A percentile compares a stretch with the other conserved stretches of the same genome.
These are phyloP conservation scores for Delia radicum DNA, from an alignment of 1,140 invertebrate species.

Conservation along the genomic window DNA sequence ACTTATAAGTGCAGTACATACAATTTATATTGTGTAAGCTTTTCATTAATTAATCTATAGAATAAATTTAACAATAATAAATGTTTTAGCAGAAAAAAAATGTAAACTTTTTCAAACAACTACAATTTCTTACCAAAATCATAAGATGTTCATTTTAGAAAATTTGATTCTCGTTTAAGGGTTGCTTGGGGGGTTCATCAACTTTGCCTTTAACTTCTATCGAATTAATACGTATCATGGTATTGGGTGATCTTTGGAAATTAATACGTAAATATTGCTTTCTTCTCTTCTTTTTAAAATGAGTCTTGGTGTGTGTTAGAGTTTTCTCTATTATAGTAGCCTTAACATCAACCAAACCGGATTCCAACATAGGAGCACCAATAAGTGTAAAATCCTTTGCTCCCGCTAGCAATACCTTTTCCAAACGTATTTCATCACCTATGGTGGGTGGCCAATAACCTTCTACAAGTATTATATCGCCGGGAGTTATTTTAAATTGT, in stretches of 20 bases:
- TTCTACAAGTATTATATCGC: slow-evolving; percentile 81
- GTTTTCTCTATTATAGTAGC: slow-evolving; percentile 90
- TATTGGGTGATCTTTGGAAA: slow-evolving; percentile 69
- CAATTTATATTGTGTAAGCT: not conserved
- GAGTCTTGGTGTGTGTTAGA: slow-evolving; percentile 77
- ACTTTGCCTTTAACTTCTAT: slow-evolving; percentile 60
- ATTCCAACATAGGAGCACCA: slow-evolving; percentile 77
- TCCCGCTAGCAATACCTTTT: slow-evolving; percentile 85
- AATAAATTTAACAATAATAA: not conserved
- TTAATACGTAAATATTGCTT: slow-evolving; percentile 77
- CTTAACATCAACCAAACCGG: slow-evolving; percentile 72
- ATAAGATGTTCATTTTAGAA: too few species aligned
- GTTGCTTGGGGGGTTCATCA: slow-evolving; percentile 22
- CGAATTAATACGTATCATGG: slow-evolving; percentile 73
- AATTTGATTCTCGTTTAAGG: not conserved
- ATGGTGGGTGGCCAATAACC: slow-evolving; percentile 80
- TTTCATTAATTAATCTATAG: not conserved
- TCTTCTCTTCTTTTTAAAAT: slow-evolving; percentile 72
- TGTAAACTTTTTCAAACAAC: not conserved
- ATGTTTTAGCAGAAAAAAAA: not conserved
- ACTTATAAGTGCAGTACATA: not conserved
- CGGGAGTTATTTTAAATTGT: slow-evolving; percentile 85
- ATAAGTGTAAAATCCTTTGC: slow-evolving; percentile 83
- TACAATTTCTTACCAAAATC: not conserved
- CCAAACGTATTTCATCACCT: slow-evolving; percentile 79